A percentile compares a stretch with the other conserved stretches of the same genome.
Evolutionary conservation across 37 sponge, comb jelly and placozoan species (phyloP).

Genomic region (Aphrocallistes beatrix): DNA sequence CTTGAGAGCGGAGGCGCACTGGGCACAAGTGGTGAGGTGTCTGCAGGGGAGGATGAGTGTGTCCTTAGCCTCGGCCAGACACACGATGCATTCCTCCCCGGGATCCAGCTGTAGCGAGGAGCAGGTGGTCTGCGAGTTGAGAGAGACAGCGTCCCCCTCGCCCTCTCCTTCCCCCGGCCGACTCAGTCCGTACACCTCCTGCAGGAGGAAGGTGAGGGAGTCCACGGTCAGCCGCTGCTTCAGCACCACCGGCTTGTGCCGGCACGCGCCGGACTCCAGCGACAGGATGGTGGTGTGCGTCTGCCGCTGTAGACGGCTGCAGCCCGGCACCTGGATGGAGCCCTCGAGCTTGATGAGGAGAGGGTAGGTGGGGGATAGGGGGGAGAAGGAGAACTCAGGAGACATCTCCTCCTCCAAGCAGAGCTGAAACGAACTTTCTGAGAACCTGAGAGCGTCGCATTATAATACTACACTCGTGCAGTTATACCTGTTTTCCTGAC

Average conservation of each 20-base stretch:
- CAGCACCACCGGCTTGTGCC: not conserved
- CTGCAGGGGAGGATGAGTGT: not conserved
- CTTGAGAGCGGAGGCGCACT: constrained; percentile 1
- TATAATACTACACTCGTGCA: no score
- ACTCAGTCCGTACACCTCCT: not conserved
- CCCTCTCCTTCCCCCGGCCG: not conserved
- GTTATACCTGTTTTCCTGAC: no score
- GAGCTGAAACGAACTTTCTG: not conserved
- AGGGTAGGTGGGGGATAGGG: not conserved
- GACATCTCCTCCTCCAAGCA: not conserved
- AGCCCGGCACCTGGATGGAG: not conserved
- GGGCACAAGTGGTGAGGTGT: not conserved
- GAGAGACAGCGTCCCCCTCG: not conserved
- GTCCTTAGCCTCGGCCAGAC: constrained; percentile 4
- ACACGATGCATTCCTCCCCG: not conserved
- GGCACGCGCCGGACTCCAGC: not conserved
- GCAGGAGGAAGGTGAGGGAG: not conserved
- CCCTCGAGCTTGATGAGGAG: not conserved
- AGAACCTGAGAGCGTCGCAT: no score
- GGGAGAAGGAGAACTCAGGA: not conserved
- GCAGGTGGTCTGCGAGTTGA: not conserved
- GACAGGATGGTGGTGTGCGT: not conserved
- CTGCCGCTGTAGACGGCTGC: not conserved
- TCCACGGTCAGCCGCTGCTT: not conserved
- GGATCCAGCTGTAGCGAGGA: not conserved